Conservation (phyloP, 2,113 vertebrate genomes). For the Bubo bubo region DNA sequence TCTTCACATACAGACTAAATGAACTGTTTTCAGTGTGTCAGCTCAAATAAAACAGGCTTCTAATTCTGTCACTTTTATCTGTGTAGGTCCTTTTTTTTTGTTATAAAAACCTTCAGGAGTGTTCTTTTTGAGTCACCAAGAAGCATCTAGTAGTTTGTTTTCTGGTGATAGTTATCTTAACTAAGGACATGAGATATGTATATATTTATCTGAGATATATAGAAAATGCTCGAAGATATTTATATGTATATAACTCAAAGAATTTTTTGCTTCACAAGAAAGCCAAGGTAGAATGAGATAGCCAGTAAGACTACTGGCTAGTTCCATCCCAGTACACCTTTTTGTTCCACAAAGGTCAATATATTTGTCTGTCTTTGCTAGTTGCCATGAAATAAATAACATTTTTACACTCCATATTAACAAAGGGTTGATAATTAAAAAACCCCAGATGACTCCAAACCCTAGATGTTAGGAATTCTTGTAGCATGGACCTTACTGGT, state of each 20-base stretch:
- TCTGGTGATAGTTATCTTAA: not conserved
- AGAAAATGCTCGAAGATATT: not conserved
- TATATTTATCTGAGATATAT: not conserved
- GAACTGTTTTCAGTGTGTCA: not conserved
- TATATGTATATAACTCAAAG: not conserved
- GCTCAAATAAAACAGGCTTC: not conserved
- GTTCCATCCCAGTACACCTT: not conserved
- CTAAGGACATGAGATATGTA: not conserved
- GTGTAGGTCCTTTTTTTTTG: not conserved
- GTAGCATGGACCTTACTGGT: not conserved
- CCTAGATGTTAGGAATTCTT: not conserved
- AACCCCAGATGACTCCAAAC: not conserved
- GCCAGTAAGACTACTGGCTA: not conserved
- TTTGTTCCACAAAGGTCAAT: not conserved
- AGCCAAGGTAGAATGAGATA: not conserved
- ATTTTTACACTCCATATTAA: not conserved
- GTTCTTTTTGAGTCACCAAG: not conserved
- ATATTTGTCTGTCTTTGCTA: not conserved
- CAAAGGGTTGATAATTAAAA: not conserved
- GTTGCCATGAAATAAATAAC: not conserved
- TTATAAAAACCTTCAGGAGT: not conserved
- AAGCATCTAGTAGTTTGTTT: not conserved
- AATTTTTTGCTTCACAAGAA: not conserved
- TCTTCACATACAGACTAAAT: not conserved
- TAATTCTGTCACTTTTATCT: not conserved